Evolutionary conservation across 2,888 invertebrate genomes (phyloP).

Genomic region (Torymus tubicola): DNA sequence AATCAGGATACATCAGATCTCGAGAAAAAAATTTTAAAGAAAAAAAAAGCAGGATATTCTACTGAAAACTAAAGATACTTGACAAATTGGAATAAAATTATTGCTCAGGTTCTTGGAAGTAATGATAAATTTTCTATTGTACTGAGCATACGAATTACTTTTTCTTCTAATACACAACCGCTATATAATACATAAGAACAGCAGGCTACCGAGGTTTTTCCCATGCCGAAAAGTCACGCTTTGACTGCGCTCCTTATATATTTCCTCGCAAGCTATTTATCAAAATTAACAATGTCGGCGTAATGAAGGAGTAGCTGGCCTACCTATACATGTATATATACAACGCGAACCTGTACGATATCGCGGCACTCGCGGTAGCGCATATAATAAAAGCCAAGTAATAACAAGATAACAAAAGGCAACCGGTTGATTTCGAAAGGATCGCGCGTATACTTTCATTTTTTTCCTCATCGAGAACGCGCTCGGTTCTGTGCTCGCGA

Average conservation of each 20-base stretch:
- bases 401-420: conserved; percentile 42
- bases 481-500: conserved; percentile 24
- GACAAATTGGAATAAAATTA: too few species aligned
- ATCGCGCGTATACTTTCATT: conserved; percentile 52
- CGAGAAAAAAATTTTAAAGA: too few species aligned
- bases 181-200: too few species aligned
- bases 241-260: conserved; percentile 14
- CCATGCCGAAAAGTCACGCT: conserved; percentile 26
- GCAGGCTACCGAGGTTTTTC: conserved; percentile 10
- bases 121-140: not conserved
- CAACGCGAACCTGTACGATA: not conserved
- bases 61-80: too few species aligned
- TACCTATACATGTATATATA: not conserved
- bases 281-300: conserved; percentile 49
- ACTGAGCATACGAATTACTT: not conserved
- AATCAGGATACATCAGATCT: too few species aligned
- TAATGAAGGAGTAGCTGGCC: conserved; percentile 28
- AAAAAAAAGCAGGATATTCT: too few species aligned
- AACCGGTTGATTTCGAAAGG: conserved; percentile 49
- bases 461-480: conserved; percentile 46
- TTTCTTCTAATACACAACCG: not conserved
- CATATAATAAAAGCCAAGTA: conserved; percentile 35
- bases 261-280: conserved; percentile 27
- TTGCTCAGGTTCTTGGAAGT: too few species aligned
- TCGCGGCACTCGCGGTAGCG: not conserved